Evolutionary conservation across 2,113 vertebrate species (phyloP).

Genomic region (Vulpes vulpes): DNA sequence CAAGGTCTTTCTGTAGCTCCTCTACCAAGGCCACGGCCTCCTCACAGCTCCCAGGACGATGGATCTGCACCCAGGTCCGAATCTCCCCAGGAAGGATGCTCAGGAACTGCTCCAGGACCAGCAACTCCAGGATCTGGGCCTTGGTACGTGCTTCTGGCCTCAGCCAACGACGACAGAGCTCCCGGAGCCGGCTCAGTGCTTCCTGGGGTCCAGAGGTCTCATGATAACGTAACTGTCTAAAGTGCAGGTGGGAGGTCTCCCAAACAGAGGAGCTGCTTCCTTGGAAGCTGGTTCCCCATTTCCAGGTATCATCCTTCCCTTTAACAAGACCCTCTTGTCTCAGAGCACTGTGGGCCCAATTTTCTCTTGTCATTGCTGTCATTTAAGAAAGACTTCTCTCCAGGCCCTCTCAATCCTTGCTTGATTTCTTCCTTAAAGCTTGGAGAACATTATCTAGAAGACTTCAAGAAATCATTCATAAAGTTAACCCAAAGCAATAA

Average conservation of each 20-base stretch:
- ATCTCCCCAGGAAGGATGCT: constrained; percentile 77
- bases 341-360: constrained; percentile 61
- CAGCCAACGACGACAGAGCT: constrained; percentile 80
- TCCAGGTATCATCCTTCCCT: constrained; percentile 73
- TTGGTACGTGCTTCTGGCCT: constrained; percentile 78
- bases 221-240: constrained; percentile 72
- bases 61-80: constrained; percentile 78
- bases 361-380: constrained; percentile 75
- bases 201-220: constrained; percentile 77
- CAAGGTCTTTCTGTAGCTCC: constrained; percentile 73
- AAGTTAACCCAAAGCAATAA: constrained; percentile 48
- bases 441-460: constrained; percentile 37
- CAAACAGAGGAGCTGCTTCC: constrained; percentile 67
- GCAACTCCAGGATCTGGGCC: constrained; percentile 79
- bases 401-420: background rate
- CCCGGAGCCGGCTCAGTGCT: constrained; percentile 73
- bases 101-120: constrained; percentile 81
- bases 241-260: constrained; percentile 78
- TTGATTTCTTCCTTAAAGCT: constrained; percentile 56
- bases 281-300: constrained; percentile 71
- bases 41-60: constrained; percentile 75
- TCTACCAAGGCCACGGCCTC: constrained; percentile 77
- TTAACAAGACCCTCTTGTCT: constrained; percentile 74
- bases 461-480: constrained; percentile 55
- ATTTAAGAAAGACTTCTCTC: background rate